Conservation (phyloP, 2,797 vertebrate genomes). For the Thaleichthys pacificus region DNA sequence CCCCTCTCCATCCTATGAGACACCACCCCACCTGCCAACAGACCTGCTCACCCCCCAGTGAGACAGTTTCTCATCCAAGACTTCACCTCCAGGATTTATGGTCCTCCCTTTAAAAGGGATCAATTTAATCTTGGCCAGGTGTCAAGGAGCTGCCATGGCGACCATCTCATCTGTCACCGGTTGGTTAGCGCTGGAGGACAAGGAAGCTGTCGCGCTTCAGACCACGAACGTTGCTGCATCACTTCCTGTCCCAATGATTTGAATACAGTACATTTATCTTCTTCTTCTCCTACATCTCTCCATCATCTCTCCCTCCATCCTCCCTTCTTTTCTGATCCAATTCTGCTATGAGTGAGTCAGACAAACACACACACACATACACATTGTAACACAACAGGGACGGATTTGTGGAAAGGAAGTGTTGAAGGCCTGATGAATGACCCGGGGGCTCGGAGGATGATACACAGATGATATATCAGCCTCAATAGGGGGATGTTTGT, state of each 20-base stretch:
- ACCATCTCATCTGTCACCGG: slow-evolving; percentile 36
- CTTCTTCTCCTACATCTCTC: too few relatives aligned
- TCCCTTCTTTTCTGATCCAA: neutral
- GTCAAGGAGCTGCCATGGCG: slow-evolving; percentile 48
- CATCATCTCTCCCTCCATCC: too few relatives aligned
- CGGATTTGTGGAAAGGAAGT: slow-evolving; percentile 5
- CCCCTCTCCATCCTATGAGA: too few relatives aligned
- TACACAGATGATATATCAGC: neutral
- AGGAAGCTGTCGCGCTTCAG: slow-evolving; percentile 33
- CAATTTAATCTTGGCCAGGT: slow-evolving; percentile 54
- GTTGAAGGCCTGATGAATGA: neutral
- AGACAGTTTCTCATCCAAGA: too few relatives aligned
- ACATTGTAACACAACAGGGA: slow-evolving; percentile 3
- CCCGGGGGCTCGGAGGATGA: neutral
- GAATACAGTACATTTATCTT: neutral
- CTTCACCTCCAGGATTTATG: too few relatives aligned
- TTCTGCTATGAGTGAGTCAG: neutral
- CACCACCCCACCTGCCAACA: too few relatives aligned
- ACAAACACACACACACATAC: slow-evolving; percentile 10
- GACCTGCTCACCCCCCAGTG: too few relatives aligned
- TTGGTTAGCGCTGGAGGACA: slow-evolving; percentile 43
- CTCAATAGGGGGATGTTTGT: neutral
- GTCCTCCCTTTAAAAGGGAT: slow-evolving; percentile 53
- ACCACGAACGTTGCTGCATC: neutral
- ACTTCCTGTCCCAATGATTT: neutral